Evolutionary conservation across 2,888 invertebrate genomes (phyloP), one percentile per base, ranked within the genome.

Genomic region (Epirrhoe tristata): DNA sequence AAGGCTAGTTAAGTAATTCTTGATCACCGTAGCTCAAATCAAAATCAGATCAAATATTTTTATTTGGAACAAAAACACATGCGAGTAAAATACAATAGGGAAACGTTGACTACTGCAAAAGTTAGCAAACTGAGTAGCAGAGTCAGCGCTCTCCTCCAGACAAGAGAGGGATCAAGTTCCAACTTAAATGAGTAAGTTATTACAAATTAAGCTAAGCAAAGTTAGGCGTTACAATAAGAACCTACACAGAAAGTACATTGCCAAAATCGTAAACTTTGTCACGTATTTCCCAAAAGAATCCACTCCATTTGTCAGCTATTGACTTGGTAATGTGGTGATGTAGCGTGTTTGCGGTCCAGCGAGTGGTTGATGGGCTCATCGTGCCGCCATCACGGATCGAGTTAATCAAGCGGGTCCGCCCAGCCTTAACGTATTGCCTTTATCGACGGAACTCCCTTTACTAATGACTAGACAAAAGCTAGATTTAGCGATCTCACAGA

Each of bases 361-460:
- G 73, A 71, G 66, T 78, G 76, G 79, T 81, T 82, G 80, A 84
- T 83, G 82, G 82, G 78, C 77, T 77, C 83, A 78, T 81, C 81
- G 80, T 79, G 76, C 77, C 74, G 75, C 82, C 81, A 84, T 84
- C 82, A 84, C 75, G 77, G 76, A 77, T 78, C 81, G 78, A 85
- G 81, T 87, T 86, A 87, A 88, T 88, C 87, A 88, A 88, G 82
- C 85, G 56, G 17, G 82, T 67, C 76, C 78, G 77, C 77, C 76
- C 85, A 84, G 84, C 84, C 80, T 82, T 84, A 84, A 87, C 84
- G 83, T 86, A 89, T 88, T 78, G 83, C 82, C 78, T 76, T 79
- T 76, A 81, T 74, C 77, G 79, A 72, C 64, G 66, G 74, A 54
- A 58, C 66, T 61, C 65, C 63, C 58, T 48, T 17, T 14, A 57